Evolutionary conservation across 2,113 vertebrate species (phyloP), one percentile per base, ranked within the genome.

Genomic region (Antennarius striatus): DNA sequence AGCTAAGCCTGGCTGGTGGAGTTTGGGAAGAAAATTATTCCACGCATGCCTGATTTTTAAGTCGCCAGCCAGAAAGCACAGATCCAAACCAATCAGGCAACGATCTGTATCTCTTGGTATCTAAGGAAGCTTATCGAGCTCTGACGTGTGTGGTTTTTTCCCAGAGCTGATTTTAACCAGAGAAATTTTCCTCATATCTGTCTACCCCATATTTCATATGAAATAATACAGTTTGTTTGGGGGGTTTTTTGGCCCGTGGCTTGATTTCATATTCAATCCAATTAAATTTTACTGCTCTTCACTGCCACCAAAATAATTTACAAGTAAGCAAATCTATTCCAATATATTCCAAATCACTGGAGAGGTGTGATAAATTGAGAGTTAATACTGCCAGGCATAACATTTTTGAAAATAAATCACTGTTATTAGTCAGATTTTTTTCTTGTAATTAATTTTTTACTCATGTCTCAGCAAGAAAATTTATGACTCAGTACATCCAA

Each of bases 61-160:
- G 53, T 68, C 62, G 69, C 54, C 65, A 72, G 56, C 36, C 66
- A 55, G 39, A 67, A 67, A 68, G 53, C 65, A 76, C 32, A 60
- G 59, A 86, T 81, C 73, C 61, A 64, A 75, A 61, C 78, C 66
- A 81, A 75, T 29, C 67, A 71, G 40, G 22, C 49, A 39, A 51
- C 48, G 56, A 82, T 62, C 57, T 63, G 49, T 45, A 69, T 71
- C 69, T 32, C 15, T 45, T 63, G 9, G 68, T 17, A 58, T 77
- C 68, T 49, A 13, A 51, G 32, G 11, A 49, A 56, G 52, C 42
- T 73, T 69, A 76, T 36, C 75, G 56, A 71, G 74, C 49, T 56
- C 68, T 82, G 67, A 76, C 4, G 3, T 47, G 48, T 30, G 17
- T 48, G 42, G 57, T 60, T 46, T 56, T 45, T 29, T 12, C 6